phyloP scores from a whole-genome alignment of 2,113 vertebrate species.

The Crotalus tigris region DNA sequence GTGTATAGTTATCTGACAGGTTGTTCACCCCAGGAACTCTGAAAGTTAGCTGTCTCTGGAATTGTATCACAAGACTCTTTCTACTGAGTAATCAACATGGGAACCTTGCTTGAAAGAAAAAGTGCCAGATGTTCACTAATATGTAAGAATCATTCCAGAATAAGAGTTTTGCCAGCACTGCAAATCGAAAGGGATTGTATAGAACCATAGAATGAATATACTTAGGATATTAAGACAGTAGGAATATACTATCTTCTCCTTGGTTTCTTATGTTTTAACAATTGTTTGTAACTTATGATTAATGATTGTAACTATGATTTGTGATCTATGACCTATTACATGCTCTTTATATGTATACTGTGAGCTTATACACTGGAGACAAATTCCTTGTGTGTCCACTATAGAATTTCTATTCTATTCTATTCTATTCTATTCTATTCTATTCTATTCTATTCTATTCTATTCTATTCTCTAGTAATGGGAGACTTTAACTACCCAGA shows the following conservation, averaged over 20 bases:
- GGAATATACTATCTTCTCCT: neutral
- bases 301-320: neutral
- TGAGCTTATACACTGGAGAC: neutral
- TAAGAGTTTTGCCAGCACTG: conserved; percentile 1
- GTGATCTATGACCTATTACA: neutral
- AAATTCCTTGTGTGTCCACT: neutral
- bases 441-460: no score
- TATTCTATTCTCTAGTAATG: no score
- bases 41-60: conserved; percentile 52
- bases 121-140: neutral
- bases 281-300: neutral
- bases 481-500: no score
- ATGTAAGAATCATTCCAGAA: neutral
- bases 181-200: neutral
- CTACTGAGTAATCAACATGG: conserved; percentile 29
- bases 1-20: conserved; percentile 59
- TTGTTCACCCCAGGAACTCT: conserved; percentile 58
- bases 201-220: neutral
- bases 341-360: neutral
- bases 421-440: no score
- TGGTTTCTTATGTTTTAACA: neutral
- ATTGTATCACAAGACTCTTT: conserved; percentile 48
- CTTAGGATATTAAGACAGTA: no score
- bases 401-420: neutral
- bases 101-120: conserved; percentile 38